phyloP scores from a whole-genome alignment of 1,140 invertebrate species.

The Drosophila quadrilineata region DNA sequence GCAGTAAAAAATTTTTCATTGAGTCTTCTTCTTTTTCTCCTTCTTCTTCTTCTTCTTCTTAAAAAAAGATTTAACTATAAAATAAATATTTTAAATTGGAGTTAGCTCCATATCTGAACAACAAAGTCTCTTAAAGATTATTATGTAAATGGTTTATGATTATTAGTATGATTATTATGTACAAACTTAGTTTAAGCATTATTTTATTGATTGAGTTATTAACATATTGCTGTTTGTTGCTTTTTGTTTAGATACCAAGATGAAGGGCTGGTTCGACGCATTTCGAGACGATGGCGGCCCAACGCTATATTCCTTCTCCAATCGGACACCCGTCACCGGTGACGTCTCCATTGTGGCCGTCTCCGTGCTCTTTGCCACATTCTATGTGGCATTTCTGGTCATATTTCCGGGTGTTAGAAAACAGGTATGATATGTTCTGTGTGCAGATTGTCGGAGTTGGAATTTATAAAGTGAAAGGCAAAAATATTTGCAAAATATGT shows the following conservation, averaged over 20 bases:
- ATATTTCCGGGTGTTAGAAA: constrained; percentile 97
- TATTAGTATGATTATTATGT: no score
- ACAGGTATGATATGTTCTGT: constrained; percentile 86
- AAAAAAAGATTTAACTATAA: no score
- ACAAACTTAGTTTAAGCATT: no score
- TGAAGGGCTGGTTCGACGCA: constrained; percentile 96
- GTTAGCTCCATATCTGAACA: no score
- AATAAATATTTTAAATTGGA: no score
- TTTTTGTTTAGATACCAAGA: constrained; percentile 69
- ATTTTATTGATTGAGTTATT: no score
- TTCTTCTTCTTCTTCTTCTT: no score
- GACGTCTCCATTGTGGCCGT: constrained; percentile 93
- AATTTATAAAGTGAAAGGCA: no score
- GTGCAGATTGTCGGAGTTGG: background rate
- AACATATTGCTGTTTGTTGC: background rate
- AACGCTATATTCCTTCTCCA: constrained; percentile 94
- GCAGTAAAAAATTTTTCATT: constrained; percentile 36
- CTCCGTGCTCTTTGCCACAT: constrained; percentile 92
- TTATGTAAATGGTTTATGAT: no score
- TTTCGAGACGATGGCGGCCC: constrained; percentile 96
- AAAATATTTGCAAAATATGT: background rate
- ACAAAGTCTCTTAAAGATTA: no score
- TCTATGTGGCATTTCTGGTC: constrained; percentile 95
- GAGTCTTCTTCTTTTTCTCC: constrained; percentile 1
- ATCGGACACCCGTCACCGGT: constrained; percentile 95